phyloP scores from a whole-genome alignment of 2,113 vertebrate genomes.

The Octodon degus region DNA sequence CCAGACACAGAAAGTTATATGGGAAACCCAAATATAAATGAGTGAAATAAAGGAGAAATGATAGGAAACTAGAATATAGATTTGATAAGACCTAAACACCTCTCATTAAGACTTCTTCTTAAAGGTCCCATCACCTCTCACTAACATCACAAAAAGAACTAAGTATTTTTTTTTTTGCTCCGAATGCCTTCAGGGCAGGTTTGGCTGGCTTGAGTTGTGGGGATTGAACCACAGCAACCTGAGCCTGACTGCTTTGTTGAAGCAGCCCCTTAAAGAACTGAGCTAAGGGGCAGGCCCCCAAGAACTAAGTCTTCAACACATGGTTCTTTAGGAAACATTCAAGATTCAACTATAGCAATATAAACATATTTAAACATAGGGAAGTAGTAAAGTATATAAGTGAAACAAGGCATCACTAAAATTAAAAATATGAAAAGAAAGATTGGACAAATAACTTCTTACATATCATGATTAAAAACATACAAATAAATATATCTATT shows the following conservation, averaged over 20 bases:
- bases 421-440: constrained; percentile 48
- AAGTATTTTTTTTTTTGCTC: not conserved
- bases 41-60: too few species aligned
- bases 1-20: too few species aligned
- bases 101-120: not conserved
- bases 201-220: too few species aligned
- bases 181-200: too few species aligned
- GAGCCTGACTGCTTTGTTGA: too few species aligned
- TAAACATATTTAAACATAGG: not conserved
- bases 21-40: too few species aligned
- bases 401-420: constrained; percentile 10
- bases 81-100: not conserved
- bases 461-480: not conserved
- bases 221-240: too few species aligned
- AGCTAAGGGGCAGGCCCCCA: too few species aligned
- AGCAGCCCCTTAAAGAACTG: too few species aligned
- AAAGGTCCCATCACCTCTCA: not conserved
- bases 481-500: not conserved
- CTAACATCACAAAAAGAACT: not conserved
- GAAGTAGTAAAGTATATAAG: not conserved
- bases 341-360: not conserved
- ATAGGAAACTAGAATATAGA: not conserved
- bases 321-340: not conserved
- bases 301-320: not conserved
- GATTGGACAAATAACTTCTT: not conserved